Base-by-base conservation (phyloP, 1,140 invertebrate genomes). In the Wasmannia auropunctata region DNA sequence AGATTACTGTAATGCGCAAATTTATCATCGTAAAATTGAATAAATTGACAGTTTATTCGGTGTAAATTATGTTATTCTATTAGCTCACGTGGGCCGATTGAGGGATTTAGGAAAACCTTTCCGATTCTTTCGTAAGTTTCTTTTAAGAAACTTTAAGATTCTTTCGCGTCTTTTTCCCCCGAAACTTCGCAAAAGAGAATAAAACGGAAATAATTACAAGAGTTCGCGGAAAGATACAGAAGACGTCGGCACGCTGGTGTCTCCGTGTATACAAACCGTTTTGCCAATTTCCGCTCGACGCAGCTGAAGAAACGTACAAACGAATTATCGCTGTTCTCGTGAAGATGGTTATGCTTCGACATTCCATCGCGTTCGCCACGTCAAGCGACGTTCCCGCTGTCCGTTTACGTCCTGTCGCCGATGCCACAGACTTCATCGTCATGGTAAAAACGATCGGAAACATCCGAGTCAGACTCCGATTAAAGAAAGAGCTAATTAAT, bases 401-500 rank as follows among this genome's bases (percentile, higher is more conserved):
- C 25, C 14, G 65, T 40, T 46, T 60, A n/a, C 14, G 51, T 67
- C n/a, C 51, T 56, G 34, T 85, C 54, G 62, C 28, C 28, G 25
- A 60, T 31, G 40, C 25, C 37, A 69, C 34, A 28, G 63, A 19
- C 62, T 49, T 46, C 4, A 34, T 62, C 11, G 79, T 60, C 22
- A 14, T 28, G 31, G 11, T 65, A 87, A 86, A 84, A 88, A 90
- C 58, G 46, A 54, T 81, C 85, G 81, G 69, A 88, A n/a, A 87
- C 76, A 75, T 83, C 67, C 46, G 22, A 62, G 81, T 28, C 67
- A 69, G 88, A 88, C 84, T 83, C 58, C 72, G 88, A 86, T 90
- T 86, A 65, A 92, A 89, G 87, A 91, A 87, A 56, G 87, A 75
- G 77, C 88, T 91, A 92, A 92, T 92, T 89, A 92, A 92, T 88